These are phyloP conservation scores for Aphelocoma californica DNA, from an alignment of 2,797 vertebrate species.

Conservation along the genomic window DNA sequence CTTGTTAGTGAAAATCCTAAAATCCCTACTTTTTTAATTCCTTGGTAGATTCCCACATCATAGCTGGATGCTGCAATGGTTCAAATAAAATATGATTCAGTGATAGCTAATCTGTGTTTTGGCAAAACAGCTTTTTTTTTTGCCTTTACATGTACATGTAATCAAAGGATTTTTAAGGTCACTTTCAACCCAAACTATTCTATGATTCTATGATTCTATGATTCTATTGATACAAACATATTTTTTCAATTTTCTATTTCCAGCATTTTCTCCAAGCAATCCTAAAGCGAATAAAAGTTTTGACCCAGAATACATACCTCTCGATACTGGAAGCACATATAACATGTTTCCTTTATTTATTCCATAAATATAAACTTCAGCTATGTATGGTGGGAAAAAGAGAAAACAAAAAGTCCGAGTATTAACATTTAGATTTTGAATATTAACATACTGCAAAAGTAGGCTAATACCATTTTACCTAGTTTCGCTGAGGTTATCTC, in stretches of 20 bases:
- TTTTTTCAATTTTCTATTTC: neutral
- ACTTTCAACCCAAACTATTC: neutral
- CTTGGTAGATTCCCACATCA: neutral
- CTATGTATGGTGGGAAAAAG: neutral
- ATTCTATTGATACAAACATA: neutral
- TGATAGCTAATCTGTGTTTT: neutral
- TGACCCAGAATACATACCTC: neutral
- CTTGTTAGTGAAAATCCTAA: neutral
- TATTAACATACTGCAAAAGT: neutral
- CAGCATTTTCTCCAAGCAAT: neutral
- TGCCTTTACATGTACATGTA: neutral
- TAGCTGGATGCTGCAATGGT: neutral
- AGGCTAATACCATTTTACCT: neutral
- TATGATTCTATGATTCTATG: neutral
- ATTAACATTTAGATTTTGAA: neutral
- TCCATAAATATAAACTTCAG: neutral
- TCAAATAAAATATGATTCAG: neutral
- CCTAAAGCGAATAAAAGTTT: neutral
- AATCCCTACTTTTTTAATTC: neutral
- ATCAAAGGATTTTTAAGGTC: neutral
- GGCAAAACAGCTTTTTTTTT: fast-evolving
- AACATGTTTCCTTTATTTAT: neutral
- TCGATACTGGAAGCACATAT: fast-evolving
- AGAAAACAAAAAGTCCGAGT: neutral
- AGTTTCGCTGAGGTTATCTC: neutral